Evolutionary conservation across 2,888 invertebrate species (phyloP), one percentile per base, ranked within the genome.

Genomic region (Marasmarcha lunaedactyla): DNA sequence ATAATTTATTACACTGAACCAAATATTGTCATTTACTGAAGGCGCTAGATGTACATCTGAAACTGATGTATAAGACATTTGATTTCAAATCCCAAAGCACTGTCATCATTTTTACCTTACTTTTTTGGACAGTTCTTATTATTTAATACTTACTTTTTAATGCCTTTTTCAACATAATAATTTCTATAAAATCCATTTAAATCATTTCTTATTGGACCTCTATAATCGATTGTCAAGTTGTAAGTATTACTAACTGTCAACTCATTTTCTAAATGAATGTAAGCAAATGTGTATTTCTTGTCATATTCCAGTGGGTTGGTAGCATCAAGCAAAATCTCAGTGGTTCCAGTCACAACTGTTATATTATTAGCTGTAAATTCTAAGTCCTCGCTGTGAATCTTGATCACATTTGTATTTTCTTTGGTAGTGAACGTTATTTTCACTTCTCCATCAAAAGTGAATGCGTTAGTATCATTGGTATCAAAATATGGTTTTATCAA

Each of bases 111-210:
- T n/a, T n/a, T n/a, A n/a, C n/a, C n/a, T n/a, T n/a, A 3, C 20
- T 20, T 20, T 20, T 20, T 20, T 20, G 20, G 20, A 20, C 20
- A 7, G 20, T 20, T 20, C 4, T 5, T 5, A 20, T 5, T 20
- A 5, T 20, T 5, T 7, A 7, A 20, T 20, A 20, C 79, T 77
- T 69, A 87, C 88, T 85, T 86, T 42, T 63, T 84, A 30, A 74
- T 63, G 1, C 77, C 77, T 15, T 71, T 57, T 36, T 84, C 68
- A 2, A 65, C 52, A 50, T 89, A 89, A 33, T 81, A 85, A 50
- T 87, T 88, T 40, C 84, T 84, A 52, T 89, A 89, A 50, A 90
- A 89, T 38, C 90, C 90, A 40, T 61, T 74, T 46, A 88, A 65
- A 43, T 85, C 85, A 1, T 72, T 63, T 49, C 86, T 85, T 20